phyloP scores from a whole-genome alignment of 2,888 invertebrate genomes.

The Heliconius erato region DNA sequence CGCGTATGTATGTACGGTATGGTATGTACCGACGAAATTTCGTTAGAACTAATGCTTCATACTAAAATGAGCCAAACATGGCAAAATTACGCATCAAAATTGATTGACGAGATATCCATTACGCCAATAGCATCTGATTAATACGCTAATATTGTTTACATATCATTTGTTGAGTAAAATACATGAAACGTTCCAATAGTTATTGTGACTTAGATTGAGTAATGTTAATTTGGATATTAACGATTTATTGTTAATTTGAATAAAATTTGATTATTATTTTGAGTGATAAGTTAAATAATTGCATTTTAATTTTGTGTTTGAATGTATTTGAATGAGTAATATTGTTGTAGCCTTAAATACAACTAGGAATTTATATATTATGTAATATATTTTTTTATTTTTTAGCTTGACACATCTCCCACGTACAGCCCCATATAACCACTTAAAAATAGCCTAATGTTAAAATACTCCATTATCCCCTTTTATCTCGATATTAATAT shows the following conservation, averaged over 20 bases:
- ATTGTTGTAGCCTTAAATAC: too few species aligned
- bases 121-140: conserved; percentile 49
- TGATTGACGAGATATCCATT: conserved; percentile 39
- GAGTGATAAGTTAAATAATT: too few species aligned
- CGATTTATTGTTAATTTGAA: not conserved
- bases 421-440: too few species aligned
- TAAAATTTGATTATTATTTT: not conserved
- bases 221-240: conserved; percentile 5
- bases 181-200: conserved; percentile 41
- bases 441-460: too few species aligned
- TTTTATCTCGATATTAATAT: too few species aligned
- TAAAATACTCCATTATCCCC: too few species aligned
- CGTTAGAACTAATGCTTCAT: conserved; percentile 44
- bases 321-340: not conserved
- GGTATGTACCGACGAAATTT: conserved; percentile 40
- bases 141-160: conserved; percentile 51
- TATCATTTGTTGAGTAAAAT: conserved; percentile 49
- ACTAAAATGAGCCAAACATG: conserved; percentile 42
- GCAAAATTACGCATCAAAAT: conserved; percentile 44
- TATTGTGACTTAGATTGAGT: conserved; percentile 20
- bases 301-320: too few species aligned
- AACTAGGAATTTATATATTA: too few species aligned
- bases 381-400: too few species aligned
- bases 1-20: conserved; percentile 32
- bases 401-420: too few species aligned